A percentile compares a stretch with the other conserved stretches of the same genome.
Conservation (phyloP, 2,113 vertebrate species). For the Isichthys henryi region DNA sequence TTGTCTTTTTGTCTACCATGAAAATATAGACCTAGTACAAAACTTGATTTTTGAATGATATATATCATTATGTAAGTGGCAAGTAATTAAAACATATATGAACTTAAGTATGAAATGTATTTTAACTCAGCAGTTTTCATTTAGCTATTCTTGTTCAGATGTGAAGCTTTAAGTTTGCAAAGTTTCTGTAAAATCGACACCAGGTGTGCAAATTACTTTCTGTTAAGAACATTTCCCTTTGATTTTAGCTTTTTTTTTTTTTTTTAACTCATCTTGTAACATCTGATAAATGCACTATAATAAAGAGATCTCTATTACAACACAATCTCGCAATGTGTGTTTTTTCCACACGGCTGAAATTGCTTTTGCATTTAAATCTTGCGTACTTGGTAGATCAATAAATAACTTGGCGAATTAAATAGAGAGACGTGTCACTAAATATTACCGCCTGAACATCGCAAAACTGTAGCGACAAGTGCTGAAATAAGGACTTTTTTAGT, state of each 20-base stretch:
- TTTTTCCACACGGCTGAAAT: background rate
- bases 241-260: constrained; percentile 37
- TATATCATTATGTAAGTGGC: constrained; percentile 26
- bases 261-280: constrained; percentile 56
- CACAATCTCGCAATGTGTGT: background rate
- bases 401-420: background rate
- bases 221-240: constrained; percentile 35
- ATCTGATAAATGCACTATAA: constrained; percentile 67
- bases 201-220: constrained; percentile 34
- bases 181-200: constrained; percentile 36
- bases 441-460: background rate
- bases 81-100: constrained; percentile 43
- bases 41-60: constrained; percentile 33
- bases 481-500: background rate
- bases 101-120: constrained; percentile 44
- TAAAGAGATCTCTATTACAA: constrained; percentile 63
- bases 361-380: background rate
- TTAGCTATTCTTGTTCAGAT: constrained; percentile 45
- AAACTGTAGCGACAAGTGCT: background rate
- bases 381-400: background rate
- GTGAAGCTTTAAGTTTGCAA: constrained; percentile 58
- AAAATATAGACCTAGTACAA: constrained; percentile 25
- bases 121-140: constrained; percentile 36
- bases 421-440: background rate
- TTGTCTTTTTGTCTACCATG: constrained; percentile 21